Base-by-base conservation (phyloP, 2,113 vertebrate genomes). In the Monopterus albus region DNA sequence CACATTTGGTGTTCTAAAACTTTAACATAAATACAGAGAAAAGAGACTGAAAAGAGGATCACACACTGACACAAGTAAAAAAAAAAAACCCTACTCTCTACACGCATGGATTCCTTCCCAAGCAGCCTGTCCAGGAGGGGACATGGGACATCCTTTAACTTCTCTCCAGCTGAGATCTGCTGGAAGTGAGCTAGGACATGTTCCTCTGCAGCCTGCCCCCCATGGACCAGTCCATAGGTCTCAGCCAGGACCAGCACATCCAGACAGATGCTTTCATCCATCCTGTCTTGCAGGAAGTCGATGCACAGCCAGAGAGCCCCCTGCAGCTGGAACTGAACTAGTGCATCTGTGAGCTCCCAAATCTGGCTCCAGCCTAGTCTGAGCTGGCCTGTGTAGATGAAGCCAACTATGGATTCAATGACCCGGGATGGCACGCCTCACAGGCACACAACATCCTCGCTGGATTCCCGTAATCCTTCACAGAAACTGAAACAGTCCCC, bases 191-290 rank as follows among this genome's bases (percentile, higher is more conserved):
- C 40, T n/a, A 35, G 33, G 11, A 45, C 33, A 23, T 69, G 64
- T 5, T 65, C 53, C 0, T 70, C 71, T 7, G 64, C 72, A 39
- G 35, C 53, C 53, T 65, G 52, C 0, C 14, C 42, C 25, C 75
- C 46, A 6, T 28, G 60, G 11, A 40, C 18, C 20, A 76, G 12
- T 2, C 14, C 73, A 20, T 68, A 68, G 3, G 56, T 53, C 38
- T 81, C 60, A 56, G 79, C 62, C 51, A 68, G 63, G n/a, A 81
- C 62, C 50, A 81, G 50, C 31, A 66, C 53, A 14, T 81, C 79
- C 13, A 56, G n/a, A 61, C 72, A 75, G 43, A 13, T 55, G 59
- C 23, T 61, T 38, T 75, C 72, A 45, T 75, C 66, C 60, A 72
- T 75, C 49, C 42, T 38, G 3, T 50, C 31, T 40, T 7, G 47